phyloP scores from a whole-genome alignment of 1,140 invertebrate genomes.

The Bombus breviceps region DNA sequence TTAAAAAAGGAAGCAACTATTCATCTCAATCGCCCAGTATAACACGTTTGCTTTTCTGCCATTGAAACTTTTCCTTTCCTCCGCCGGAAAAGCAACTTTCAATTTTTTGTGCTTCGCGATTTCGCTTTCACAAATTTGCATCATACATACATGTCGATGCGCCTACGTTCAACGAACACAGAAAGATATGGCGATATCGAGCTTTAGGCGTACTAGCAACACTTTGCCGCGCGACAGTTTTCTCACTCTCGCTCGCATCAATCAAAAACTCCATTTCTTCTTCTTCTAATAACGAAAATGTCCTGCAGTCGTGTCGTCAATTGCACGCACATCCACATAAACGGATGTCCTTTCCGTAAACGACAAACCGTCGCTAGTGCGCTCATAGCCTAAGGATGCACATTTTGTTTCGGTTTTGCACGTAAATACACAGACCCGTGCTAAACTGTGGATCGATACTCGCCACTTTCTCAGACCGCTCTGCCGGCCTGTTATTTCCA shows the following conservation, averaged over 20 bases:
- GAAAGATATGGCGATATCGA: neutral
- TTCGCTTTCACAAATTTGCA: conserved; percentile 22
- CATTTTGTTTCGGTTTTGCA: conserved; percentile 21
- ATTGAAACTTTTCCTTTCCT: neutral
- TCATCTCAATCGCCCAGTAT: neutral
- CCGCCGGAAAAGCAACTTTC: neutral
- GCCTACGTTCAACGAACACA: neutral
- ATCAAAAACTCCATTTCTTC: no score
- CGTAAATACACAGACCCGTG: neutral
- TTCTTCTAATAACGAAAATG: no score
- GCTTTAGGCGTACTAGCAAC: no score
- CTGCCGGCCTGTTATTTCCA: conserved; percentile 48
- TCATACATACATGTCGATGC: neutral
- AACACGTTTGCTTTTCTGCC: neutral
- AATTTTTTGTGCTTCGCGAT: neutral
- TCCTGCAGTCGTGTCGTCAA: no score
- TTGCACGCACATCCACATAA: no score
- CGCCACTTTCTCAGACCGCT: conserved; percentile 52
- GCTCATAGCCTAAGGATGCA: neutral
- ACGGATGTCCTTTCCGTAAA: no score
- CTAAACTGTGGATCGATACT: conserved; percentile 52
- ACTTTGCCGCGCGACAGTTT: no score
- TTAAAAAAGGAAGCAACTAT: neutral
- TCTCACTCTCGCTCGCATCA: no score
- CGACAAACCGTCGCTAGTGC: no score